Base-by-base conservation (phyloP, 2,113 vertebrate species). In the Passerina amoena region DNA sequence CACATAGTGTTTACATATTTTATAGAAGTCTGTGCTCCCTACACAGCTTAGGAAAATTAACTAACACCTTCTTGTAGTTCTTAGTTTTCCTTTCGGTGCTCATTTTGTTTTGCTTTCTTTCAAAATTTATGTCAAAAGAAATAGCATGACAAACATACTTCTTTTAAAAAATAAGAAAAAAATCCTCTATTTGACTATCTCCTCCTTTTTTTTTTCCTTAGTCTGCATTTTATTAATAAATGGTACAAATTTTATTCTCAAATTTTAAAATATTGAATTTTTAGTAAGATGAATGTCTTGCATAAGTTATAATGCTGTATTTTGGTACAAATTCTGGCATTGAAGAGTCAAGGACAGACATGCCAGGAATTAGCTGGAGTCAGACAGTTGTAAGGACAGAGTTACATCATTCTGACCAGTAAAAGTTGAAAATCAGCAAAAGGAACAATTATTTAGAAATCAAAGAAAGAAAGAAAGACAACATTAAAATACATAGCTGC, bases 121-220 rank as follows among this genome's bases (percentile, higher is more conserved):
- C n/a, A 35, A 65, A 76, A 31, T 45, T 56, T 50, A 7, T 38
- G 7, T 57, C 11, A 57, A 76, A 79, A 82, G 1, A 5, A 78
- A 18, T 40, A 37, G 15, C 5, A 42, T 30, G 9, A 25, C 4
- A 47, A 70, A 87, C 11, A 18, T 10, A 10, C 42, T 71, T 66
- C 1, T 54, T 66, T 14, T n/a, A 8, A 80, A 80, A 85, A 68
- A 9, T 3, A 23, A 2, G 8, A 3, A 21, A 37, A 37, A 40
- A 8, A 0, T 72, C 16, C 18, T 24, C 11, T 59, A 2, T 35
- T 71, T 84, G 10, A n/a, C 3, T 4, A 42, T 5, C 2, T 75
- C 30, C 5, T 18, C 4, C 16, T 35, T 20, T 27, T 12, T 9
- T 37, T 76, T 35, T 10, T 12, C 30, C 37, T 47, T 37, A 8